Evolutionary conservation across 2,797 vertebrate species (phyloP), one percentile per base, ranked within the genome.

Genomic region (Enteromius trimaculatus): DNA sequence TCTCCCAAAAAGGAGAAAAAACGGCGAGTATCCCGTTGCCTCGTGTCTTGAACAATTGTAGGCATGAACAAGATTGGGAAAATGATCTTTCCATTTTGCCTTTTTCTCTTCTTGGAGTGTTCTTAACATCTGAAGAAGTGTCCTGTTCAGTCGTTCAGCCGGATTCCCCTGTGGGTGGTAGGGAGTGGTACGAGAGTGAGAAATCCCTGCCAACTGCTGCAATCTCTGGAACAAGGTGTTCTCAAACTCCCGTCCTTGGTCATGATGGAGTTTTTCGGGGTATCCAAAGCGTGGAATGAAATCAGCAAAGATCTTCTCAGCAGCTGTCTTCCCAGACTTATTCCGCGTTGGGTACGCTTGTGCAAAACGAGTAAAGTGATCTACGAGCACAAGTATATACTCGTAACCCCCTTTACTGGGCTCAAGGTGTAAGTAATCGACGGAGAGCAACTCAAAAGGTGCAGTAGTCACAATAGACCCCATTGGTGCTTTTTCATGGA

Each of bases 141-240:
- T 66, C 34, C 72, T 53, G 26, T 79, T 79, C 2, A 84, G 49
- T 4, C 29, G 44, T 21, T 84, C 66, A 3, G 39, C 29, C 0
- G 81, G 82, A 26, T 83, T 83, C 6, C 82, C 26, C 17, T 84
- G 82, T 7, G 74, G 72, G 1, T 86, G 74, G 19, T 88, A 82
- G 6, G 81, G 81, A 1, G 75, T 79, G 1, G 82, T 86, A 16
- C 21, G 19, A 2, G 75, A 86, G 13, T 84, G 79, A 26, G 79
- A 37, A 1, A 88, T 78, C 4, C 75, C 84, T 11, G 82, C 39
- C 49, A 79, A 82, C 29, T 84, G 75, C 49, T 82, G 37, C 1
- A 86, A 31, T 81, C 44, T 23, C 13, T 80, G 55, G 47, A 86
- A 86, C 16, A 86, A 14, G 17, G 5, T 77, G 17, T 81, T 81